Conservation (phyloP, 2,113 vertebrate genomes). For the Solenodon paradoxus region DNA sequence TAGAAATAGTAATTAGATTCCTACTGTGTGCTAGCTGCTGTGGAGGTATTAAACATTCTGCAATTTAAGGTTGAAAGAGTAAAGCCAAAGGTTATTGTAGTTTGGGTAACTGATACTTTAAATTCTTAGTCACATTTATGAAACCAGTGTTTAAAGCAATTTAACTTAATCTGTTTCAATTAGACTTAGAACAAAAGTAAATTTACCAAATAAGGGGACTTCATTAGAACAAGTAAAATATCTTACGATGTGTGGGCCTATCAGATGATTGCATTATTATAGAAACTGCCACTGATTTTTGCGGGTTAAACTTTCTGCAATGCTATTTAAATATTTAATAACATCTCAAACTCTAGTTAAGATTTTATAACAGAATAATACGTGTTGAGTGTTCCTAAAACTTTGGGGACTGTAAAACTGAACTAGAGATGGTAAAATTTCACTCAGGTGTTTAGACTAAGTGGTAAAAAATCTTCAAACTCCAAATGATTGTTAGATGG, state of each 20-base stretch:
- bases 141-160: constrained; percentile 27
- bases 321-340: constrained; percentile 1
- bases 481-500: neutral
- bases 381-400: neutral
- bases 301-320: neutral
- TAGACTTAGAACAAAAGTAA: neutral
- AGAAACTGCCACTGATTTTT: neutral
- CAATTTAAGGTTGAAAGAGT: neutral
- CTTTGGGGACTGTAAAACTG: neutral
- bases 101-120: constrained; percentile 8
- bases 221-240: neutral
- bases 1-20: neutral
- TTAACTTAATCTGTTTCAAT: constrained; percentile 16
- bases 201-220: neutral
- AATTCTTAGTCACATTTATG: constrained; percentile 30
- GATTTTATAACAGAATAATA: constrained; percentile 11
- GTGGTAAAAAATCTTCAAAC: neutral
- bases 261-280: neutral
- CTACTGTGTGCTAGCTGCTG: neutral
- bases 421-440: neutral
- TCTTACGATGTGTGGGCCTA: neutral
- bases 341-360: neutral
- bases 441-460: neutral
- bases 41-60: neutral
- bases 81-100: neutral